These are phyloP conservation scores for Lasiurus borealis DNA, from an alignment of 2,113 vertebrate genomes.

Conservation along the genomic window DNA sequence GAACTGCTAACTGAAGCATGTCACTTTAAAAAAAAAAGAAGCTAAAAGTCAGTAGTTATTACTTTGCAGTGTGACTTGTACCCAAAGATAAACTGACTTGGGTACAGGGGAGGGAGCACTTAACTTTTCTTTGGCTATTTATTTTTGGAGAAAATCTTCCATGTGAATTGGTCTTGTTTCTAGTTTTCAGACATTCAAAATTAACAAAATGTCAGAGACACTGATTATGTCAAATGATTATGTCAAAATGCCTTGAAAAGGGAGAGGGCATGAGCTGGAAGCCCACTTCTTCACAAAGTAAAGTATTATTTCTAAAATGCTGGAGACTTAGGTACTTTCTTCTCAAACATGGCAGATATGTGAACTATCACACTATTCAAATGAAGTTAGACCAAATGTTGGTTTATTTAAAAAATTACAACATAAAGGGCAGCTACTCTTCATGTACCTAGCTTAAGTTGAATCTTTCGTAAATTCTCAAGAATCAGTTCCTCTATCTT, in stretches of 20 bases:
- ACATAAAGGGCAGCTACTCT: conserved; percentile 66
- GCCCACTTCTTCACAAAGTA: neutral
- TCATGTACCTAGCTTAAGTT: neutral
- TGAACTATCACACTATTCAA: conserved; percentile 51
- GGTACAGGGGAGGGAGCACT: neutral
- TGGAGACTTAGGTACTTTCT: conserved; percentile 75
- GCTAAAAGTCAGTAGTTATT: neutral
- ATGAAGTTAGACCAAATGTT: conserved; percentile 53
- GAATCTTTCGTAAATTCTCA: conserved; percentile 75
- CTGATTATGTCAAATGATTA: too few species aligned
- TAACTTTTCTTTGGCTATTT: neutral
- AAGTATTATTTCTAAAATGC: neutral
- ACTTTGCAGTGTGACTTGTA: neutral
- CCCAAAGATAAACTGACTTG: neutral
- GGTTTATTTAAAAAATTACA: conserved; percentile 79
- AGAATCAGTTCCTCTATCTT: conserved; percentile 84
- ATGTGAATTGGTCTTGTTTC: neutral
- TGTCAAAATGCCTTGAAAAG: neutral
- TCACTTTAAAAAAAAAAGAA: neutral
- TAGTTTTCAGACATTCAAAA: conserved; percentile 50
- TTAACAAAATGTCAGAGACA: neutral
- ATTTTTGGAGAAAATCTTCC: accelerated
- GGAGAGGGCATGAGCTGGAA: neutral
- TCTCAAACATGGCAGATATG: conserved; percentile 18
- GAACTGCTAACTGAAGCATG: neutral